Conservation (phyloP, 2,797 vertebrate species). For the Macrochelys suwanniensis region DNA sequence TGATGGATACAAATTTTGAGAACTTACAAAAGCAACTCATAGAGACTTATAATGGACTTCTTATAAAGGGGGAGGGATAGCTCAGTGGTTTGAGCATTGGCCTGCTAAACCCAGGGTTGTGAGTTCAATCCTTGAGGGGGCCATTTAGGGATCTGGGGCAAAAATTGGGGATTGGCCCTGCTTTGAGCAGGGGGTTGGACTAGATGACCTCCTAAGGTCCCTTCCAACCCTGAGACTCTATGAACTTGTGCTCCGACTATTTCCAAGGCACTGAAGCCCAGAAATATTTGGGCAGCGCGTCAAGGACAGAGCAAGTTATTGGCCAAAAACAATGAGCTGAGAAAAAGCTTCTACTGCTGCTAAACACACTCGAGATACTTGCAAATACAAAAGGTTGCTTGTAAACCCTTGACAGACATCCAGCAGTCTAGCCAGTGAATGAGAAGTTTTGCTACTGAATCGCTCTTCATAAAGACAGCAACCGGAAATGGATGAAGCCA, state of each 20-base stretch:
- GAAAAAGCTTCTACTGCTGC: background rate
- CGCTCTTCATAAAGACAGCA: background rate
- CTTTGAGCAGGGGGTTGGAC: too few species aligned
- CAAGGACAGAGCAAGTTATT: background rate
- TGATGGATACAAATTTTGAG: background rate
- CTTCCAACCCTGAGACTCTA: too few species aligned
- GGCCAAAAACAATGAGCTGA: background rate
- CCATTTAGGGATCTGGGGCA: too few species aligned
- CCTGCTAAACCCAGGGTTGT: too few species aligned
- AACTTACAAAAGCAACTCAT: background rate
- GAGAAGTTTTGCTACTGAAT: background rate
- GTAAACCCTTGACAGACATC: background rate
- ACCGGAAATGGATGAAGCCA: background rate
- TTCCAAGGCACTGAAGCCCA: background rate
- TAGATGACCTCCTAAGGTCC: too few species aligned
- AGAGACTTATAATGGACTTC: rapidly evolving
- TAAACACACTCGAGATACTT: background rate
- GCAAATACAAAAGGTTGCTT: background rate
- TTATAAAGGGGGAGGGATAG: too few species aligned
- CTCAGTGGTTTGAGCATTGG: too few species aligned
- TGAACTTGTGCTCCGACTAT: background rate
- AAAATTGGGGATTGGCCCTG: too few species aligned
- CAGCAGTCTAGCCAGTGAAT: background rate
- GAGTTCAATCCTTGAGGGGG: too few species aligned
- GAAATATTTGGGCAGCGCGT: background rate